Percentiles rank a stretch among this genome's conserved stretches.
Evolutionary conservation across 2,113 vertebrate genomes (phyloP).

Genomic region (Calyptomena viridis): DNA sequence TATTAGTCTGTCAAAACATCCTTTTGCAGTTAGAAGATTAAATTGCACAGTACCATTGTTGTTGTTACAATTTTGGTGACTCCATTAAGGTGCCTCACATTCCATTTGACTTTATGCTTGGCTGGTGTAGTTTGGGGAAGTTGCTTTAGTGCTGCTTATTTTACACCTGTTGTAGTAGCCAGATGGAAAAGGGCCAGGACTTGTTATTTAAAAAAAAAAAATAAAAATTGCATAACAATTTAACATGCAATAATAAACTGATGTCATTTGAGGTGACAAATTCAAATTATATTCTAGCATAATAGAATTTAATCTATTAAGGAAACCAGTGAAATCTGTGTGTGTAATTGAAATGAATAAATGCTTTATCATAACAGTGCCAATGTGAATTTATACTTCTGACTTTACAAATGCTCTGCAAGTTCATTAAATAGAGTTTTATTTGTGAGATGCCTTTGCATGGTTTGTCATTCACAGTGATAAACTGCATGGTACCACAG

Average conservation of each 20-base stretch:
- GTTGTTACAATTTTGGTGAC: background rate
- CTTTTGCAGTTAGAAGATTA: background rate
- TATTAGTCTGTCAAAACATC: constrained; percentile 10
- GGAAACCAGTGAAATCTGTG: background rate
- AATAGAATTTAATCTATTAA: background rate
- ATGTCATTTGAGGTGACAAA: background rate
- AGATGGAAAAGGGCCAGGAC: background rate
- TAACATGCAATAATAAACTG: background rate
- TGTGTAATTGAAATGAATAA: background rate
- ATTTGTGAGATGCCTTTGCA: background rate
- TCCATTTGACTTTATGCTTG: background rate
- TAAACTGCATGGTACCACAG: background rate
- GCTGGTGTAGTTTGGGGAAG: background rate
- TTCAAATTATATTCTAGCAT: background rate
- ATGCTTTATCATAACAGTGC: background rate
- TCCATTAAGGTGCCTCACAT: background rate
- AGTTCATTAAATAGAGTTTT: background rate
- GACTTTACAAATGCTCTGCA: background rate
- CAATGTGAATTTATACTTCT: background rate
- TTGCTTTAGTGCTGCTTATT: background rate
- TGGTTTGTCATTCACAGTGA: background rate
- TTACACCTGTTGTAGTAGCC: background rate
- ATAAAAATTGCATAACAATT: background rate
- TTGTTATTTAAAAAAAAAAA: background rate
- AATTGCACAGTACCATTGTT: background rate